Conservation (phyloP, 2,797 vertebrate species). For the Ptychadena robeensis region DNA sequence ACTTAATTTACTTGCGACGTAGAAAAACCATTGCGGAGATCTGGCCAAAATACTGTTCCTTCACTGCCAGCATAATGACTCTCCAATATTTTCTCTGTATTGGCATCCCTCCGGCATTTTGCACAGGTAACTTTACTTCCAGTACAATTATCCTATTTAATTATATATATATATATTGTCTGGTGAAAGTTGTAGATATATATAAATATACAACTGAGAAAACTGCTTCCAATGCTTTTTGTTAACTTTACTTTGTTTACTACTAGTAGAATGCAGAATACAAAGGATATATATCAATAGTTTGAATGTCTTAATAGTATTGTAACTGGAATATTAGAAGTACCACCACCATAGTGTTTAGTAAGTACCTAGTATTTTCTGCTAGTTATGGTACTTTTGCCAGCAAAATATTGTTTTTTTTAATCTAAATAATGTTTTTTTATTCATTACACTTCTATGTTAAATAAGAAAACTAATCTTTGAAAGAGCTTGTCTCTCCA, state of each 20-base stretch:
- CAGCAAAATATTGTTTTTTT: no score
- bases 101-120: constrained; percentile 78
- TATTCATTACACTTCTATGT: no score
- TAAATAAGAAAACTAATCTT: no score
- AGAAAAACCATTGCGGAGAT: constrained; percentile 82
- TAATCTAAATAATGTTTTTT: no score
- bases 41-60: constrained; percentile 81
- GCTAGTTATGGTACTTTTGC: no score
- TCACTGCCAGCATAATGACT: constrained; percentile 76
- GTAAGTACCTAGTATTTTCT: no score
- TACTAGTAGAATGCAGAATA: neutral
- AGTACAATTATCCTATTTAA: neutral
- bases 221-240: neutral
- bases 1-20: constrained; percentile 71
- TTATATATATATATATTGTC: neutral
- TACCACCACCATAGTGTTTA: no score
- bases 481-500: no score
- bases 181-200: neutral
- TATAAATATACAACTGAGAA: neutral
- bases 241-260: neutral
- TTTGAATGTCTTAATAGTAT: neutral
- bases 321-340: no score
- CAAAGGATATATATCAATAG: neutral
- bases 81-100: constrained; percentile 81
- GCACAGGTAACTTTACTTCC: constrained; percentile 70